Evolutionary conservation across 2,888 invertebrate species (phyloP).

Genomic region (Phorcus lineatus): DNA sequence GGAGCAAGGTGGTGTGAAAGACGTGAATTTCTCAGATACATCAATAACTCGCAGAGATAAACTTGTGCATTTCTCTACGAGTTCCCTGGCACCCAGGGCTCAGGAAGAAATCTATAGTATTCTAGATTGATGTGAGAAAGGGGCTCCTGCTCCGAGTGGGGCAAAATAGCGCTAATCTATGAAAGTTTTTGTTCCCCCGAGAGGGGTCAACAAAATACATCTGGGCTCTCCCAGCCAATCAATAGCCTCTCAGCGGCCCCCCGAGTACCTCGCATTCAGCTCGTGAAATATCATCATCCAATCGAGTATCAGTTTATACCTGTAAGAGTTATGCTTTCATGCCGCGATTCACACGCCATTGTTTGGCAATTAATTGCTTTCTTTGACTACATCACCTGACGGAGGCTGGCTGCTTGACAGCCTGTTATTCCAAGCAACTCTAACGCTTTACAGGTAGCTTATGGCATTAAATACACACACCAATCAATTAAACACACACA

Average conservation of each 20-base stretch:
- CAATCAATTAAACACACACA: conserved; percentile 16
- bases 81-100: conserved; percentile 13
- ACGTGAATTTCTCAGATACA: conserved; percentile 20
- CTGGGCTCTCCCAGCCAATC: conserved; percentile 23
- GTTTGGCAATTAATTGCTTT: conserved; percentile 18
- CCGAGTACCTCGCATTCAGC: conserved; percentile 17
- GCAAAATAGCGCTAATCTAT: conserved; percentile 22
- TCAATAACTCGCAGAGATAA: conserved; percentile 18
- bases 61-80: conserved; percentile 17
- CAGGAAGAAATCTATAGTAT: conserved; percentile 13
- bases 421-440: background rate
- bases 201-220: conserved; percentile 25
- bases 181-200: conserved; percentile 18
- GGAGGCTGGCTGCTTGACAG: background rate
- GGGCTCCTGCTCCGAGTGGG: conserved; percentile 12
- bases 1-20: conserved; percentile 15
- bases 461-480: background rate
- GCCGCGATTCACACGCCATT: conserved; percentile 22
- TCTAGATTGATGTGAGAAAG: conserved; percentile 23
- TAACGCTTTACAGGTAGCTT: background rate
- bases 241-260: conserved; percentile 17
- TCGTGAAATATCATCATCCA: conserved; percentile 22
- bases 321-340: conserved; percentile 6
- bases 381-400: background rate
- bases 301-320: conserved; percentile 18